Base-by-base conservation (phyloP, 2,888 invertebrate genomes). In the Chaetogeoica ovagalla region DNA sequence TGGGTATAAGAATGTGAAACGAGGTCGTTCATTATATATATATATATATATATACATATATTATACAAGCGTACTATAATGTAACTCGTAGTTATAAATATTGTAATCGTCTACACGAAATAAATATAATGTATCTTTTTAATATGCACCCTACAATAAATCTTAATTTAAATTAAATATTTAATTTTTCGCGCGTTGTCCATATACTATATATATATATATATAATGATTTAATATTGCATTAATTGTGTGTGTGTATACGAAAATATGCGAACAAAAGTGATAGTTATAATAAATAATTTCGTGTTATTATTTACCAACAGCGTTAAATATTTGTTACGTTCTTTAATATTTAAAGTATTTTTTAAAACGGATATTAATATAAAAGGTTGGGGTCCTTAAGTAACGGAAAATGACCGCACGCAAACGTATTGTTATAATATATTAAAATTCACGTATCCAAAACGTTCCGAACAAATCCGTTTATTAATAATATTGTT, bases 71-170 rank as follows among this genome's bases (percentile, higher is more conserved):
- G 19, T 11, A 52, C 52, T 43, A 9, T 7, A 60, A 39, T 23
- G 43, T 70, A 39, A 43, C 39, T 71, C 59, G 19, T n/a, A 63
- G 52, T 19, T 39, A 65, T 55, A 63, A 30, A 72, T 62, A 72
- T 62, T 62, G 19, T 55, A 21, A 39, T 63, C 74, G 37, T 63
- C n/a, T n/a, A 62, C 43, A 48, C 48, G n/a, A n/a, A 57, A 60
- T 19, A 21, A 30, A 52, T 62, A 63, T 55, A 55, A 57, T 37
- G 37, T 57, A 57, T 52, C 63, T 39, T 63, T 65, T 65, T 52
- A 65, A 74, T 63, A 74, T 74, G 48, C 52, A 52, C 30, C 37
- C 37, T 55, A 52, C 52, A 74, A 74, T 39, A 55, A 65, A 63
- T 74, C 37, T 62, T 37, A 43, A 73, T 73, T 74, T 55, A 65